Conservation (phyloP, 2,113 vertebrate species). For the Salvelinus sp. region DNA sequence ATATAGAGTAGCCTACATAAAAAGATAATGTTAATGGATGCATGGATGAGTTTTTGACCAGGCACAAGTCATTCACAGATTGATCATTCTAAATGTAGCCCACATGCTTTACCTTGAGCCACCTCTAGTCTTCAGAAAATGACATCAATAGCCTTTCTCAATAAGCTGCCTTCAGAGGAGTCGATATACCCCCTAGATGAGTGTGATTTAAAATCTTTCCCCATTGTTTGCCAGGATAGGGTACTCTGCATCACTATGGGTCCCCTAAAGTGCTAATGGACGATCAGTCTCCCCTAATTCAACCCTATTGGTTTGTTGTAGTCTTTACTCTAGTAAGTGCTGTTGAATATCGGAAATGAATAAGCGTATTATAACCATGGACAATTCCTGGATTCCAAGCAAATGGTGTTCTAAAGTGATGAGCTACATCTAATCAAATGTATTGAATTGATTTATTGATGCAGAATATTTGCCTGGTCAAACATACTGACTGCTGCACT, state of each 20-base stretch:
- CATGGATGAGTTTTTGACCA: no score
- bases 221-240: slow-evolving; percentile 41
- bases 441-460: no score
- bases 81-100: not conserved
- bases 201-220: slow-evolving; percentile 41
- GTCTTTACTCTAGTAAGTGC: not conserved
- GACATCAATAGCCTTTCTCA: slow-evolving; percentile 1
- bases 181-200: slow-evolving; percentile 16
- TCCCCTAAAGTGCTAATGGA: slow-evolving; percentile 33
- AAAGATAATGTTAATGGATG: no score
- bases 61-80: no score
- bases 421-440: no score
- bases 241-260: slow-evolving; percentile 43
- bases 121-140: slow-evolving; percentile 38
- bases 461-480: no score
- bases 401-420: no score
- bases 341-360: no score
- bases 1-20: no score
- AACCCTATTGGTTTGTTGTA: slow-evolving; percentile 6
- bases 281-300: slow-evolving; percentile 29
- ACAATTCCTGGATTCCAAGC: no score
- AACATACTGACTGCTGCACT: no score
- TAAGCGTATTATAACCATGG: no score
- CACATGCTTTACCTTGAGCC: slow-evolving; percentile 20
- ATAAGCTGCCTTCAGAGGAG: slow-evolving; percentile 34